A percentile compares a stretch with the other conserved stretches of the same genome.
These are phyloP conservation scores for Rhyzopertha dominica DNA, from an alignment of 1,140 invertebrate genomes.

Conservation along the genomic window DNA sequence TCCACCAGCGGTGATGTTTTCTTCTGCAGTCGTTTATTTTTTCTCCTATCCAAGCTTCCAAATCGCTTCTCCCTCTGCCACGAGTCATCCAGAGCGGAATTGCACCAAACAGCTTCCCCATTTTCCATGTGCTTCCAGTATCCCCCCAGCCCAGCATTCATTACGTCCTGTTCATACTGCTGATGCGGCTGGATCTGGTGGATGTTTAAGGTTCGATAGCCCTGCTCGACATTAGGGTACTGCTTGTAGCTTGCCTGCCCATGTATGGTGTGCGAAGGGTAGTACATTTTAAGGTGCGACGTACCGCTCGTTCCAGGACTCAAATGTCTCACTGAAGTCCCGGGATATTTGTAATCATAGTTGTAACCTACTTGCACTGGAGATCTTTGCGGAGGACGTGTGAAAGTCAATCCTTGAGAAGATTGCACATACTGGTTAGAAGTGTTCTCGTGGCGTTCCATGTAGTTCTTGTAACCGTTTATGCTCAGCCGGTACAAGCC, in stretches of 20 bases:
- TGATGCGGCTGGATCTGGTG: conserved; percentile 43
- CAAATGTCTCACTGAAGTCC: no score
- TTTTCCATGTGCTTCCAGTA: conserved; percentile 41
- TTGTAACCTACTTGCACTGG: no score
- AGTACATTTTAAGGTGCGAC: no score
- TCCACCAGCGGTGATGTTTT: conserved; percentile 35
- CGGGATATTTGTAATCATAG: no score
- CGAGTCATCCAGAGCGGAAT: conserved; percentile 27
- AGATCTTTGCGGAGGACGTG: no score
- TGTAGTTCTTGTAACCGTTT: conserved; percentile 35
- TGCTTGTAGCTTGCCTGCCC: conserved; percentile 21
- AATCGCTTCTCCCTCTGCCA: conserved; percentile 48
- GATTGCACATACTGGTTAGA: no score
- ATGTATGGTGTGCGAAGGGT: conserved; percentile 21
- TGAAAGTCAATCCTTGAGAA: no score
- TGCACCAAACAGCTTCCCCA: conserved; percentile 43
- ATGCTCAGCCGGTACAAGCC: conserved; percentile 34
- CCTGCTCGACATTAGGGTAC: conserved; percentile 21
- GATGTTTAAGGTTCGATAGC: conserved; percentile 20
- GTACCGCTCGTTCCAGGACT: no score
- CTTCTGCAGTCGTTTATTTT: conserved; percentile 46
- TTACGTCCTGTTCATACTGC: conserved; percentile 41
- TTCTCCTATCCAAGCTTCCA: conserved; percentile 59
- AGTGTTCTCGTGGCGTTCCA: conserved; percentile 29
- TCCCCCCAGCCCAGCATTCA: conserved; percentile 39